A percentile compares a stretch with the other conserved stretches of the same genome.
Conservation (phyloP, 1,140 invertebrate genomes). For the Harlomillsia oculata region DNA sequence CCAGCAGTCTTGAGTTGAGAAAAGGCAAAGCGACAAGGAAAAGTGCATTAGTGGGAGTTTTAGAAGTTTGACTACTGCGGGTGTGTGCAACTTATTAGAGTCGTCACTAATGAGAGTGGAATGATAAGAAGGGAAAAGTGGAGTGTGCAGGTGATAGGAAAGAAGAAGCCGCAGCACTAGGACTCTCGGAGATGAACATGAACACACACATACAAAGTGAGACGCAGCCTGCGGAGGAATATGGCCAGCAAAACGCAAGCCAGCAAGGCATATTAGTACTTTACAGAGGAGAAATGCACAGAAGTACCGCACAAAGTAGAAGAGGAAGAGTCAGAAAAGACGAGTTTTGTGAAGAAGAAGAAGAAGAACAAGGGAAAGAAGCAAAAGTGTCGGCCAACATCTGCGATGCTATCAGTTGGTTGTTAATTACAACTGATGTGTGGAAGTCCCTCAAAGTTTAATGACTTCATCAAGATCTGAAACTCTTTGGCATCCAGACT, state of each 20-base stretch:
- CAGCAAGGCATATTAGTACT: no score
- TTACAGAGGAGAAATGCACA: neutral
- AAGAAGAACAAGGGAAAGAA: neutral
- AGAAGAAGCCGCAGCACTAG: no score
- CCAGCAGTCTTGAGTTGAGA: no score
- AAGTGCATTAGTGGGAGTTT: neutral
- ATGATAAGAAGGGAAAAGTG: no score
- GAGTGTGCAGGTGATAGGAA: no score
- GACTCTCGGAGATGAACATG: no score
- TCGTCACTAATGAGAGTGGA: no score
- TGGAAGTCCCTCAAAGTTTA: conserved; percentile 35
- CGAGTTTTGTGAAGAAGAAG: neutral
- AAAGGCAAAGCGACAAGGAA: neutral
- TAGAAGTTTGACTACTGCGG: no score
- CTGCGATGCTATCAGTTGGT: conserved; percentile 33
- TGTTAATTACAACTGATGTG: conserved; percentile 37
- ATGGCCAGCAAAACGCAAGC: no score
- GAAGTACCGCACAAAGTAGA: neutral
- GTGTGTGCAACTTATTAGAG: no score
- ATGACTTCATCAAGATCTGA: conserved; percentile 36
- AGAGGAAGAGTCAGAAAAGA: neutral
- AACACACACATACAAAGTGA: no score
- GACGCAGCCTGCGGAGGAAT: no score
- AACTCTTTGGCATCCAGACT: conserved; percentile 31
- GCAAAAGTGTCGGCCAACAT: conserved; percentile 26